Conservation (phyloP, 2,888 invertebrate species). For the Argyresthia albistria region DNA sequence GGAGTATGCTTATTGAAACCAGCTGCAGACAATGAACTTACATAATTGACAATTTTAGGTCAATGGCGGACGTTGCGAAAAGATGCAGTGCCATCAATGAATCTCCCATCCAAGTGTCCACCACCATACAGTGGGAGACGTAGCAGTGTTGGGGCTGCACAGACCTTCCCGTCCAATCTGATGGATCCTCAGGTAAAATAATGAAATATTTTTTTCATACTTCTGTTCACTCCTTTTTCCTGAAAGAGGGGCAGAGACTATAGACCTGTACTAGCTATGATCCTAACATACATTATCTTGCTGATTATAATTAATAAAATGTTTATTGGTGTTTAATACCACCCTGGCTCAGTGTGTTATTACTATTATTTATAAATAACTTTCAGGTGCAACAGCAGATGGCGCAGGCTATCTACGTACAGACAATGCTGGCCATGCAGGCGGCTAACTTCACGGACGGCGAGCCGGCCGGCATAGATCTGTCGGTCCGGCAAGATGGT, state of each 20-base stretch:
- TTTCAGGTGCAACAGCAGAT: slow-evolving; percentile 46
- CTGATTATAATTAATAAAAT: too few relatives aligned
- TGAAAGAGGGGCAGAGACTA: too few relatives aligned
- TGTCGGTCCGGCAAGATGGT: neutral
- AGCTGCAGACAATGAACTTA: too few relatives aligned
- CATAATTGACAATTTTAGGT: slow-evolving; percentile 25
- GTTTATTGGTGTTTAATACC: too few relatives aligned
- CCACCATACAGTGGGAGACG: slow-evolving; percentile 24
- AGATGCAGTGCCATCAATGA: slow-evolving; percentile 58
- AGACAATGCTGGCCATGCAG: slow-evolving; percentile 57
- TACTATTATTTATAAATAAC: too few relatives aligned
- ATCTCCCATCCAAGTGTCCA: slow-evolving; percentile 43
- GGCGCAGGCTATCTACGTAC: slow-evolving; percentile 57
- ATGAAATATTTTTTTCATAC: too few relatives aligned
- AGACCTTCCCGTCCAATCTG: slow-evolving; percentile 16
- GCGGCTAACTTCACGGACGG: slow-evolving; percentile 19
- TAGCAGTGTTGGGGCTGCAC: slow-evolving; percentile 22
- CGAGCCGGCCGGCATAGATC: neutral
- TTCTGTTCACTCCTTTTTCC: too few relatives aligned
- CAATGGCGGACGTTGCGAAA: slow-evolving; percentile 61
- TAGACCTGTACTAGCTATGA: too few relatives aligned
- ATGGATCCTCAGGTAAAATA: slow-evolving; percentile 33
- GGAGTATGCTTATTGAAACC: too few relatives aligned
- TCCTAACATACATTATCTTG: too few relatives aligned
- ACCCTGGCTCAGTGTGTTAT: too few relatives aligned